Evolutionary conservation across 2,113 vertebrate genomes (phyloP).

Genomic region (Lagopus leucura): DNA sequence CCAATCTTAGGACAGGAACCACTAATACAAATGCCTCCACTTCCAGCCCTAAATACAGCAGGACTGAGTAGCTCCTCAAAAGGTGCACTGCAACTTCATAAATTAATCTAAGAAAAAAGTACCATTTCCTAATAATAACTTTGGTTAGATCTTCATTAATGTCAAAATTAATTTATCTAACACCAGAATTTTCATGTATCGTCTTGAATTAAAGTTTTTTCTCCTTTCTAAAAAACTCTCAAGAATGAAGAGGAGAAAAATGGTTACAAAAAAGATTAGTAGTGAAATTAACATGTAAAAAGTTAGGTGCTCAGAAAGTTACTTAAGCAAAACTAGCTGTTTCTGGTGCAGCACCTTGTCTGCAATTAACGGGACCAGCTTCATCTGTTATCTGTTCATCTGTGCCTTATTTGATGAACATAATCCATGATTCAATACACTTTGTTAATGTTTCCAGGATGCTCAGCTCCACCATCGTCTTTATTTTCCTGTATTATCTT

Average conservation of each 20-base stretch:
- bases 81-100: fast-evolving
- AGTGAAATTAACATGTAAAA: neutral
- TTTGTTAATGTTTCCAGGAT: neutral
- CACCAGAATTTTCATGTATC: neutral
- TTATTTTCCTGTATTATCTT: neutral
- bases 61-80: neutral
- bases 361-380: neutral
- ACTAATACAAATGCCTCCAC: neutral
- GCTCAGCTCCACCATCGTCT: neutral
- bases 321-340: neutral
- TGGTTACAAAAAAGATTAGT: neutral
- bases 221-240: neutral
- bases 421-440: neutral
- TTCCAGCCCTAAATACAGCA: neutral
- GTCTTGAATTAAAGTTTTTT: neutral
- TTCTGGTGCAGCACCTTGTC: neutral
- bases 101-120: neutral
- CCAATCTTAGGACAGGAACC: fast-evolving
- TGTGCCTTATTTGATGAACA: neutral
- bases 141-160: neutral
- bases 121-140: neutral
- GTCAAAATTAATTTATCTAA: neutral
- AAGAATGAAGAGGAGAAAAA: neutral
- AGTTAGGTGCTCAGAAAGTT: neutral
- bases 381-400: neutral